phyloP scores from a whole-genome alignment of 2,888 invertebrate species.

The Erebia palarica region DNA sequence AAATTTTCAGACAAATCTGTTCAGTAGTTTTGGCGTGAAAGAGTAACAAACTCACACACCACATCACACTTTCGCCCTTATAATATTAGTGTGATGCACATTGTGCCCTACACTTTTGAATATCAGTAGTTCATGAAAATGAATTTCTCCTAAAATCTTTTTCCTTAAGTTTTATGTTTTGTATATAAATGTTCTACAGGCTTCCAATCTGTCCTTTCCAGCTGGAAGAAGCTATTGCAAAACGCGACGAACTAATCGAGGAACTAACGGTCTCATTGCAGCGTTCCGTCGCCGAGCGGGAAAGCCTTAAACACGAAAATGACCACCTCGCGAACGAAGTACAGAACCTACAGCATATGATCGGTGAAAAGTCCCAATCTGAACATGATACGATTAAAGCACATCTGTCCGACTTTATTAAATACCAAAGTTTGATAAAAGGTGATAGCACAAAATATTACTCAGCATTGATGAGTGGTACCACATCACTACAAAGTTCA shows the following conservation, averaged over 20 bases:
- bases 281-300: constrained; percentile 84
- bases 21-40: no score
- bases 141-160: no score
- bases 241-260: constrained; percentile 87
- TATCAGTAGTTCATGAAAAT: no score
- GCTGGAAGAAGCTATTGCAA: constrained; percentile 86
- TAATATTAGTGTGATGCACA: no score
- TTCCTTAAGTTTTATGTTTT: constrained; percentile 13
- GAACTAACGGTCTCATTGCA: constrained; percentile 87
- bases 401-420: constrained; percentile 73
- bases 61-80: no score
- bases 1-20: no score
- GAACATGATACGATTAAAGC: constrained; percentile 70
- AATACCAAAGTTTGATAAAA: constrained; percentile 71
- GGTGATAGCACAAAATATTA: constrained; percentile 74
- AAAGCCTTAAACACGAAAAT: constrained; percentile 83
- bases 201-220: constrained; percentile 77
- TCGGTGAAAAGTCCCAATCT: constrained; percentile 60
- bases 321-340: constrained; percentile 84
- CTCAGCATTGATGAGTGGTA: constrained; percentile 70
- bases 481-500: constrained; percentile 66
- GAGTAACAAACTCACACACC: no score
- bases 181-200: constrained; percentile 41
- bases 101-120: no score
- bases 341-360: constrained; percentile 69